Conservation (phyloP, 2,113 vertebrate species). For the Colistium nudipinnis region DNA sequence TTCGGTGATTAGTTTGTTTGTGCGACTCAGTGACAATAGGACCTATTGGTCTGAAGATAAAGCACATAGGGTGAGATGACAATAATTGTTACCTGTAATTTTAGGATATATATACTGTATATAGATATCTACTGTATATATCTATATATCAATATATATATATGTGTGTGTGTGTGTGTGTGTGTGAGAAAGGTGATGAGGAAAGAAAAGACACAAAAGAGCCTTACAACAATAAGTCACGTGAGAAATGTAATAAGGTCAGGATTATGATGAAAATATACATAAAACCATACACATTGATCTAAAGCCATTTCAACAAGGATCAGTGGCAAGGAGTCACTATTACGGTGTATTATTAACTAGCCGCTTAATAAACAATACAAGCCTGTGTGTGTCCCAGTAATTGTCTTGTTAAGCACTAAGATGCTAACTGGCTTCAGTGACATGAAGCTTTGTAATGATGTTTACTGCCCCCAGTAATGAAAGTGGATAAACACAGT, state of each 20-base stretch:
- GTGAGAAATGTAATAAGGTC: not conserved
- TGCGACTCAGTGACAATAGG: slow-evolving; percentile 1
- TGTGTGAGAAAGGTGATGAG: too few relatives aligned
- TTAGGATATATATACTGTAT: too few relatives aligned
- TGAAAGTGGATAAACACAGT: slow-evolving; percentile 28
- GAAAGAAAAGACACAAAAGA: too few relatives aligned
- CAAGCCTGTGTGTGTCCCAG: not conserved
- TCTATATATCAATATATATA: too few relatives aligned
- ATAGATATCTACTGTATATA: too few relatives aligned
- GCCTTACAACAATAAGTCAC: not conserved
- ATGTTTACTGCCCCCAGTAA: slow-evolving; percentile 44
- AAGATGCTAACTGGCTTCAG: slow-evolving; percentile 24
- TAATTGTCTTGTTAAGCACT: not conserved
- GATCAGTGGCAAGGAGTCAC: not conserved
- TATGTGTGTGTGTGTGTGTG: too few relatives aligned
- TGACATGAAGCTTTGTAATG: slow-evolving; percentile 27
- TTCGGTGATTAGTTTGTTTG: slow-evolving; percentile 43
- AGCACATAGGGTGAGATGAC: slow-evolving; percentile 3
- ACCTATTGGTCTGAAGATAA: slow-evolving; percentile 9
- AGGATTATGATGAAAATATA: slow-evolving; percentile 1
- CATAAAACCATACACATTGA: not conserved
- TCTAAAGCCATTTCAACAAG: slow-evolving; percentile 14
- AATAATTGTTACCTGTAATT: too few relatives aligned
- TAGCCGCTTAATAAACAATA: slow-evolving; percentile 3
- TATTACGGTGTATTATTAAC: slow-evolving; percentile 7